A percentile compares a stretch with the other conserved stretches of the same genome.
Conservation (phyloP, 2,113 vertebrate species). For the Mormoops blainvillei region DNA sequence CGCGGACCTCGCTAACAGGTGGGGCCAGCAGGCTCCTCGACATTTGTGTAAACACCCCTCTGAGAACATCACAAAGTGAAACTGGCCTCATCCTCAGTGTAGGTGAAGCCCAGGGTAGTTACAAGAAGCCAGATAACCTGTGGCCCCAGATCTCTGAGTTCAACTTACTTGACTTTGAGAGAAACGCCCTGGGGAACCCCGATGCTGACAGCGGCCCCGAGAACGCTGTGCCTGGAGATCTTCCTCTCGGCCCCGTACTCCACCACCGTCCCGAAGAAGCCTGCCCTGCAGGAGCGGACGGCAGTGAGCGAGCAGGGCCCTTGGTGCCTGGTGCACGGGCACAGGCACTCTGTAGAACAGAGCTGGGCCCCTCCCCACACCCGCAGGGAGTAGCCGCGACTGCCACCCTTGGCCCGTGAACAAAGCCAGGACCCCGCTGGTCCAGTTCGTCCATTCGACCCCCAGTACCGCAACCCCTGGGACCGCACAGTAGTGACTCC, state of each 20-base stretch:
- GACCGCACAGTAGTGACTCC: neutral
- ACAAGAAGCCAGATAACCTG: neutral
- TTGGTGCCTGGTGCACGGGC: neutral
- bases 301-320: neutral
- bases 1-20: accelerated
- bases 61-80: neutral
- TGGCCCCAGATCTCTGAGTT: neutral
- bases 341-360: neutral
- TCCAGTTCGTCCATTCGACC: no score
- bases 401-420: accelerated
- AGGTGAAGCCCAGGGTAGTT: no score
- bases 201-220: constrained; percentile 94
- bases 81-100: accelerated
- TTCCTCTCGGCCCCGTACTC: constrained; percentile 97
- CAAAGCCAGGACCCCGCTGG: neutral
- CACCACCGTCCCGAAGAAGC: constrained; percentile 96
- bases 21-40: accelerated
- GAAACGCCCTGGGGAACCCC: constrained; percentile 97
- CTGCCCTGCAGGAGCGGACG: constrained; percentile 82
- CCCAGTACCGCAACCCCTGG: accelerated
- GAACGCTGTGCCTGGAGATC: constrained; percentile 95
- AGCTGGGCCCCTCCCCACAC: neutral
- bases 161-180: constrained; percentile 95
- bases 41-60: neutral
- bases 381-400: accelerated